Conservation (phyloP, 2,113 vertebrate species). For the Brachyistius frenatus region DNA sequence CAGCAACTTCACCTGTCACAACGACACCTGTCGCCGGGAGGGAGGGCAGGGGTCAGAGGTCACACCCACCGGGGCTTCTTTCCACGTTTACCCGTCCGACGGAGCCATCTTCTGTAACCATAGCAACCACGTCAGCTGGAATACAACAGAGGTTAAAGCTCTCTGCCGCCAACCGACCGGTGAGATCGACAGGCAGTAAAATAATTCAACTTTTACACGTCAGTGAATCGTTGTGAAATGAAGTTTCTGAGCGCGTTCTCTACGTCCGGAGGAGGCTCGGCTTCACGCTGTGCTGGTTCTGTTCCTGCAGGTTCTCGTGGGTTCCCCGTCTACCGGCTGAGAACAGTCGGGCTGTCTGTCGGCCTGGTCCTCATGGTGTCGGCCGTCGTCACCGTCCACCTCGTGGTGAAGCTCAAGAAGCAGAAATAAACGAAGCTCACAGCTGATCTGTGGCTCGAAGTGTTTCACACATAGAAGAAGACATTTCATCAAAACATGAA, state of each 20-base stretch:
- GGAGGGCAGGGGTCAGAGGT: not conserved
- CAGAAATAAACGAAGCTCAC: not conserved
- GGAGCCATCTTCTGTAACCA: conserved; percentile 46
- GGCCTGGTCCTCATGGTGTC: conserved; percentile 45
- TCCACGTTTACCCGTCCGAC: not conserved
- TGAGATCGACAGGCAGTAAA: not conserved
- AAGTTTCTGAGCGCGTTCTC: no score
- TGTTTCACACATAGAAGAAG: no score
- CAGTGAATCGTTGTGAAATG: no score
- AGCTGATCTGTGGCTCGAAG: no score
- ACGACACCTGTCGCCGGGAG: not conserved
- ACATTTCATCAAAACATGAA: no score
- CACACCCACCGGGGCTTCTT: not conserved
- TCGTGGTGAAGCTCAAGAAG: conserved; percentile 17
- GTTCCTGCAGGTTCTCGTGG: not conserved
- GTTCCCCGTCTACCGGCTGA: not conserved
- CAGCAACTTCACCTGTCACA: conserved; percentile 20
- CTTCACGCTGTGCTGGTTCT: not conserved
- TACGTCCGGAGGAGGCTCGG: not conserved
- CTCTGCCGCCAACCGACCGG: fast-evolving
- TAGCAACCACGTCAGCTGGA: conserved; percentile 55
- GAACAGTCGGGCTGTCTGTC: conserved; percentile 19
- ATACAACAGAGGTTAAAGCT: fast-evolving
- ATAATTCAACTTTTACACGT: no score
- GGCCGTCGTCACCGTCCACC: conserved; percentile 27